A percentile compares a stretch with the other conserved stretches of the same genome.
phyloP scores from a whole-genome alignment of 2,888 invertebrate species.

The Oscheius sp. region DNA sequence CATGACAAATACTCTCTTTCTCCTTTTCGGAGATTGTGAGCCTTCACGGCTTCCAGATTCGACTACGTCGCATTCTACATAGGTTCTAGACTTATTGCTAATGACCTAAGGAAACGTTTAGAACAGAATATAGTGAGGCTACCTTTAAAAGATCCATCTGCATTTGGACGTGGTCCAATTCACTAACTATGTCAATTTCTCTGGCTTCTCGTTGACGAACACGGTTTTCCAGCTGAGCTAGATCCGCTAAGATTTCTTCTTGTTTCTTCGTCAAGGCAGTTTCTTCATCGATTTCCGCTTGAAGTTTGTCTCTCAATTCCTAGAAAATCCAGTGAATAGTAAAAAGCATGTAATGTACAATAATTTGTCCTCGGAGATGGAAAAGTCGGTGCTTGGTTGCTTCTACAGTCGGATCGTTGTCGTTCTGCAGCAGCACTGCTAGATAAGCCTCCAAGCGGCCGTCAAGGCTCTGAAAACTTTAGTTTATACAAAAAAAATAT shows the following conservation, averaged over 20 bases:
- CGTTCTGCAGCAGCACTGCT: constrained; percentile 41
- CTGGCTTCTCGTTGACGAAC: constrained; percentile 42
- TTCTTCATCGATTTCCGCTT: constrained; percentile 54
- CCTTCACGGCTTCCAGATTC: constrained; percentile 49
- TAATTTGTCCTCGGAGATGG: constrained; percentile 35
- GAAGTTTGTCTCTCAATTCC: constrained; percentile 40
- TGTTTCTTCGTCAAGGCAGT: constrained; percentile 53
- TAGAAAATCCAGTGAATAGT: background rate
- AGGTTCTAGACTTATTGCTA: constrained; percentile 56
- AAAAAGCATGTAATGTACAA: constrained; percentile 14
- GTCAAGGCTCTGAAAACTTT: constrained; percentile 39
- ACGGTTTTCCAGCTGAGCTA: constrained; percentile 45
- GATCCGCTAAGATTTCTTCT: constrained; percentile 51
- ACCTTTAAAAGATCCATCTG: constrained; percentile 61
- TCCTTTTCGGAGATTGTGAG: constrained; percentile 43
- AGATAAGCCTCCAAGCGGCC: constrained; percentile 39
- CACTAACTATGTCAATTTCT: constrained; percentile 50
- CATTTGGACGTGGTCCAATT: constrained; percentile 59
- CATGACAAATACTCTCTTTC: constrained; percentile 63
- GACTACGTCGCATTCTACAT: constrained; percentile 58
- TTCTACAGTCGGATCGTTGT: constrained; percentile 39
- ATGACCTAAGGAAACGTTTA: constrained; percentile 35
- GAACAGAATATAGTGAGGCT: background rate
- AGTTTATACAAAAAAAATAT: background rate
- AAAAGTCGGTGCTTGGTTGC: constrained; percentile 41